These are phyloP conservation scores for Lochmaea capreae DNA, from an alignment of 2,888 invertebrate genomes.

Conservation along the genomic window DNA sequence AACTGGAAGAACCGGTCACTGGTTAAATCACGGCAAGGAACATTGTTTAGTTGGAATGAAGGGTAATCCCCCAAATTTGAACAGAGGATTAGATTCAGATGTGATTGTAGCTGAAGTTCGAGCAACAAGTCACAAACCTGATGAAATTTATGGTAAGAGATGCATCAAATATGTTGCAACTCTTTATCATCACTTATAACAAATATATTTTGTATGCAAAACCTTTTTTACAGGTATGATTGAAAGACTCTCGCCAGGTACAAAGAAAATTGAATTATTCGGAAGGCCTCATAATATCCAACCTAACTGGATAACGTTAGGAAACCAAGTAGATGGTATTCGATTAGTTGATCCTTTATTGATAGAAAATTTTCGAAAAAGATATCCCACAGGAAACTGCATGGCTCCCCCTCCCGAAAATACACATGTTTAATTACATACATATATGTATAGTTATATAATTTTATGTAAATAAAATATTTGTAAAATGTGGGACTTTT, in stretches of 20 bases:
- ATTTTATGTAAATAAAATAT: neutral
- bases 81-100: conserved; percentile 95
- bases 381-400: conserved; percentile 91
- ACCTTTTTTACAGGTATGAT: conserved; percentile 73
- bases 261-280: conserved; percentile 96
- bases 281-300: conserved; percentile 98
- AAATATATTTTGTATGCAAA: too few relatives aligned
- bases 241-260: conserved; percentile 95
- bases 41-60: conserved; percentile 98
- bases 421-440: conserved; percentile 52
- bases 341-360: conserved; percentile 92
- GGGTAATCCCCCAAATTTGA: conserved; percentile 90
- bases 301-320: conserved; percentile 98
- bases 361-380: conserved; percentile 87
- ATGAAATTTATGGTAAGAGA: conserved; percentile 92
- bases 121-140: conserved; percentile 98
- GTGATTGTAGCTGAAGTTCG: conserved; percentile 98
- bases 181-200: too few relatives aligned
- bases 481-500: too few relatives aligned
- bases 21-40: conserved; percentile 99
- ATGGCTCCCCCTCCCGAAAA: conserved; percentile 66
- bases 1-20: conserved; percentile 97
- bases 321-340: conserved; percentile 97
- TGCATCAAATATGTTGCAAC: too few relatives aligned
- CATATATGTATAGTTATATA: neutral